Base-by-base conservation (phyloP, 2,113 vertebrate genomes). In the Cricetomys ansorgei region DNA sequence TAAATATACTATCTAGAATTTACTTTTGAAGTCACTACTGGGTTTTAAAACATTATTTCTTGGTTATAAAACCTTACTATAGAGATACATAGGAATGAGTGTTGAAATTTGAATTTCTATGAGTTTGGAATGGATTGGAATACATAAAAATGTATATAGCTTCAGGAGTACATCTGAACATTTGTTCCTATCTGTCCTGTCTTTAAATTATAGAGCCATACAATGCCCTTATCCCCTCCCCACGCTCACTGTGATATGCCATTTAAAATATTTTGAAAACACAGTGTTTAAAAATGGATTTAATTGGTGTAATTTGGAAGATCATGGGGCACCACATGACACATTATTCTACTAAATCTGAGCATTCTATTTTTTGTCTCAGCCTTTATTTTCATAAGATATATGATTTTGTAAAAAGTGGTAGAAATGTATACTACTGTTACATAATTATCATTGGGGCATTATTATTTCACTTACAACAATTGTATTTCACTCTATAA, bases 31-130 rank as follows among this genome's bases (percentile, higher is more conserved):
- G 31, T 59, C 29, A 89, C 29, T 88, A 15, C 1, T 86, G 62
- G 94, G 64, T 59, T 76, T 53, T 86, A 62, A 55, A 57, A 64
- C 50, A 53, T 73, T 84, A n/a, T 95, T 90, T 45, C 15, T 87
- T 80, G 48, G 8, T 76, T 94, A 25, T n/a, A 72, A 85, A 91
- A 83, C 27, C 40, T 95, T 76, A 55, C 37, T 16, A 45, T 21
- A 84, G 48, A 94, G 48, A 87, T 55, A 31, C 4, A 5, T 19
- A 89, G 83, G 31, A 53, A 69, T 77, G 83, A 95, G 85, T 43
- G 72, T 5, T 86, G 31, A 89, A 89, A 90, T 96, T 45, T 95
- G 34, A 67, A 85, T 96, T 95, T 97, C 37, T 79, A 19, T 96
- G 48, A 75, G 2, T 80, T 87, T 85, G 87, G 72, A 31, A 72